Evolutionary conservation across 2,113 vertebrate species (phyloP).

Genomic region (Canis aureus): DNA sequence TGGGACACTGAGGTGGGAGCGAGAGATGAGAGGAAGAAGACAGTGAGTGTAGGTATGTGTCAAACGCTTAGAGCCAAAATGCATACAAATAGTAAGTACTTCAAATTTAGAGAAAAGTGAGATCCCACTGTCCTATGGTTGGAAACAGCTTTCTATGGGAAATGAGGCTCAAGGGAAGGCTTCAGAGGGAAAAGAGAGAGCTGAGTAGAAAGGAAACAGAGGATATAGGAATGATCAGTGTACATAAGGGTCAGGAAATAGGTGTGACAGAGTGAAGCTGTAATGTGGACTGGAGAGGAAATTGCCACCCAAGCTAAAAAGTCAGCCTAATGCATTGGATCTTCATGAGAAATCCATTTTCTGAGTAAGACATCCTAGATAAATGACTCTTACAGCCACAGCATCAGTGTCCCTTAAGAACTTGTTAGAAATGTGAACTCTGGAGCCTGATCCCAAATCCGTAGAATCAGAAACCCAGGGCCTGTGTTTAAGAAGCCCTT

Average conservation of each 20-base stretch:
- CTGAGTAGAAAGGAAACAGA: neutral
- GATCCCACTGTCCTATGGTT: neutral
- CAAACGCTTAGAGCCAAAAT: neutral
- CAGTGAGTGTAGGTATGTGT: neutral
- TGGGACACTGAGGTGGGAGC: neutral
- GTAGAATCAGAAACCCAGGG: neutral
- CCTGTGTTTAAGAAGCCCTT: neutral
- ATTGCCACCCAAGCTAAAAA: neutral
- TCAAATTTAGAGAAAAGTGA: neutral
- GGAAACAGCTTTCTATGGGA: neutral
- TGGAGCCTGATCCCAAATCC: neutral
- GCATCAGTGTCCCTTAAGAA: neutral
- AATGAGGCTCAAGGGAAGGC: neutral
- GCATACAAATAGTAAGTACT: neutral
- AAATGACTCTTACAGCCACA: neutral
- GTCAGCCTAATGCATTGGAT: neutral
- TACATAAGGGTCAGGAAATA: neutral
- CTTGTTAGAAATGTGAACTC: neutral
- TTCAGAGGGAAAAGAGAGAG: neutral
- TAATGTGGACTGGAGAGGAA: neutral
- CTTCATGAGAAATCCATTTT: neutral
- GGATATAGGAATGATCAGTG: neutral
- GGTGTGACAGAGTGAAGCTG: neutral
- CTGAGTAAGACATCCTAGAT: neutral
- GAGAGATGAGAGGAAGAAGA: neutral